Evolutionary conservation across 1,140 invertebrate genomes (phyloP), one percentile per base, ranked within the genome.

Genomic region (Pinna nobilis): DNA sequence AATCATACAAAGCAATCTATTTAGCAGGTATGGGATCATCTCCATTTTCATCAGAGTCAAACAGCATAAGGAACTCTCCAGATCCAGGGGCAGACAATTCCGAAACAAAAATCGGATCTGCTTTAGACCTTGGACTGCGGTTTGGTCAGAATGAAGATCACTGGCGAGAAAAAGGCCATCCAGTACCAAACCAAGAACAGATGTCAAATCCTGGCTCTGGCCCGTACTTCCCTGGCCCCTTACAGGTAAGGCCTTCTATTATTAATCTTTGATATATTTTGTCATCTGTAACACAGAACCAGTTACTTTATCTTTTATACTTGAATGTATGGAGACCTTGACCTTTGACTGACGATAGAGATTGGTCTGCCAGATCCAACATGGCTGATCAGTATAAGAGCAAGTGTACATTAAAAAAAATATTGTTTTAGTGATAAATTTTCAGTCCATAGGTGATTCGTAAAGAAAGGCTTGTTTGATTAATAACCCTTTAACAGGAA

Each of bases 31-130:
- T 81, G 28, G 77, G 77, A 11, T 84, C 84, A n/a, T 86, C 84
- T n/a, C 84, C 83, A 20, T 84, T 86, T 53, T 83, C 82, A 1
- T 83, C 82, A 7, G 77, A 82, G 63, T 78, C 82, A 1, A 81
- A 76, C 74, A 85, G 82, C 44, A 80, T 85, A 33, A 72, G 82
- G 30, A 82, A 82, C 63, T 85, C 83, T 3, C 82, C 82, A 47
- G 82, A 84, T 37, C 80, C 79, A n/a, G 37, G 57, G 4, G 53
- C 74, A 23, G 78, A 79, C 35, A 60, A 57, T 32, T 39, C 33
- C n/a, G 75, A 70, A 11, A 66, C 47, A 5, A 75, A 71, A 33
- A 32, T 69, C 0, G 55, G 61, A 63, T 64, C 70, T 64, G 77
- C 41, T 4, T 49, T 77, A 49, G 77, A 74, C 32, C 63, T 80